Conservation (phyloP, 2,797 vertebrate species). For the Acanthornis magna region DNA sequence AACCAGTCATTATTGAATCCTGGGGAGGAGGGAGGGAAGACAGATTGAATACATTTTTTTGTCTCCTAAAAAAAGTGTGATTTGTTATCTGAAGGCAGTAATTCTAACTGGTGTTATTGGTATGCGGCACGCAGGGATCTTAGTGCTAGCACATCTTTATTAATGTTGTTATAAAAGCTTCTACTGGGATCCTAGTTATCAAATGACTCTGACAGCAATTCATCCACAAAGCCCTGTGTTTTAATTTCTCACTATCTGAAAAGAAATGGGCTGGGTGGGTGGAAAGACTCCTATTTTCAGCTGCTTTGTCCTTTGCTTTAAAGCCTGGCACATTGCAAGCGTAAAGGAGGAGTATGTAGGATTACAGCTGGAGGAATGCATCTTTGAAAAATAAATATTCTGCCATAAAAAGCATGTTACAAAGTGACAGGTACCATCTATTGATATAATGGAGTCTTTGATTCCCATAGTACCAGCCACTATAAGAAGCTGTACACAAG, state of each 20-base stretch:
- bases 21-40: background rate
- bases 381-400: conserved; percentile 74
- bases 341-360: conserved; percentile 62
- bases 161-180: conserved; percentile 56
- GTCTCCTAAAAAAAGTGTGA: background rate
- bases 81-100: conserved; percentile 32
- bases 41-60: background rate
- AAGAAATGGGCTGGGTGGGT: conserved; percentile 50
- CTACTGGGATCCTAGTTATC: conserved; percentile 48
- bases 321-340: conserved; percentile 48
- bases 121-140: background rate
- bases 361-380: conserved; percentile 53
- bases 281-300: conserved; percentile 58
- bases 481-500: conserved; percentile 17
- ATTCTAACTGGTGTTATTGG: conserved; percentile 32
- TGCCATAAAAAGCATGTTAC: conserved; percentile 68
- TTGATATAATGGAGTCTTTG: conserved; percentile 66
- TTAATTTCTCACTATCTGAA: conserved; percentile 62
- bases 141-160: conserved; percentile 10
- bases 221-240: conserved; percentile 43
- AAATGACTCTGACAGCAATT: conserved; percentile 50
- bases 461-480: conserved; percentile 29
- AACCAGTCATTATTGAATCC: background rate
- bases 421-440: conserved; percentile 63
- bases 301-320: conserved; percentile 68